These are phyloP conservation scores for Poeciliopsis presidionis DNA, from an alignment of 2,797 vertebrate genomes.

Conservation along the genomic window DNA sequence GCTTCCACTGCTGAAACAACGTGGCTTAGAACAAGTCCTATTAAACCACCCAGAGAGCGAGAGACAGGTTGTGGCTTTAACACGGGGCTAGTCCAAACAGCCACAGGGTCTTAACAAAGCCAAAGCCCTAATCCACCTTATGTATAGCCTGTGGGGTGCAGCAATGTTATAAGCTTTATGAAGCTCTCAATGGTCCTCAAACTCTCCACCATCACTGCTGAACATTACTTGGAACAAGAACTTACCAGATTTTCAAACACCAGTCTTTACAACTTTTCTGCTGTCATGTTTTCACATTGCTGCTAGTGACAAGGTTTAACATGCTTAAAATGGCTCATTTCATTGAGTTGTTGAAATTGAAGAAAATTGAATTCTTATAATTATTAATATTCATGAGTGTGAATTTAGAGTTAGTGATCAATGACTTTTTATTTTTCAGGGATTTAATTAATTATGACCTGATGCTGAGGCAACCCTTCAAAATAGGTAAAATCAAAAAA, in stretches of 20 bases:
- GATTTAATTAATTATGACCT: neutral
- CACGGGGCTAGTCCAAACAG: slow-evolving; percentile 54
- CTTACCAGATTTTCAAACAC: slow-evolving; percentile 2
- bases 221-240: neutral
- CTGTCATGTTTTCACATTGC: neutral
- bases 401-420: neutral
- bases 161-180: slow-evolving; percentile 28
- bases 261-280: neutral
- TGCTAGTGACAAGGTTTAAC: neutral
- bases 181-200: slow-evolving; percentile 15
- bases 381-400: neutral
- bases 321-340: neutral
- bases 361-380: neutral
- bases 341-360: too few relatives aligned
- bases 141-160: slow-evolving; percentile 31
- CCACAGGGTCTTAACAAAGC: slow-evolving; percentile 55
- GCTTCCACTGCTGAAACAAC: slow-evolving; percentile 49
- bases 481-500: neutral
- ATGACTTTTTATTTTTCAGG: neutral
- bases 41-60: slow-evolving; percentile 52
- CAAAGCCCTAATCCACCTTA: slow-evolving; percentile 55
- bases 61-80: slow-evolving; percentile 37
- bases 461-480: neutral
- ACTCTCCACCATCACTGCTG: slow-evolving; percentile 11
- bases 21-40: slow-evolving; percentile 54